Percentiles rank a stretch among this genome's conserved stretches.
These are phyloP conservation scores for Macrosiphum euphorbiae DNA, from an alignment of 2,888 invertebrate genomes.

Conservation along the genomic window DNA sequence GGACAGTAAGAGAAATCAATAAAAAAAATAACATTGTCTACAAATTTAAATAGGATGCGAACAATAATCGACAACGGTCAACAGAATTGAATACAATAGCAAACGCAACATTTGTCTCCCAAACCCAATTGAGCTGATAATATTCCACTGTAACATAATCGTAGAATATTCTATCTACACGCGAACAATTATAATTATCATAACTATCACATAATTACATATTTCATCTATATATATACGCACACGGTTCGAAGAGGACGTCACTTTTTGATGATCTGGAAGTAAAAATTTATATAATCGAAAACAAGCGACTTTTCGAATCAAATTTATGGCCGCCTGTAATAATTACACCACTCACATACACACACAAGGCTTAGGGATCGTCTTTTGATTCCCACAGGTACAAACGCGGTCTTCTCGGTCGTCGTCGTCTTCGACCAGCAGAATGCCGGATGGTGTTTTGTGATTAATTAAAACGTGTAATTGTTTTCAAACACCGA, in stretches of 20 bases:
- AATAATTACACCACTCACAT: slow-evolving; percentile 11
- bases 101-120: too few relatives aligned
- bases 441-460: not conserved
- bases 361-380: not conserved
- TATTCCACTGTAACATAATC: not conserved
- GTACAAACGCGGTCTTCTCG: not conserved
- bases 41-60: too few relatives aligned
- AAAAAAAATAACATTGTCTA: too few relatives aligned
- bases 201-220: not conserved
- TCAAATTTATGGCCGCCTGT: not conserved
- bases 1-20: too few relatives aligned
- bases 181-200: too few relatives aligned
- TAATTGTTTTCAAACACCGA: slow-evolving; percentile 53
- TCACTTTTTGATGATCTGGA: not conserved
- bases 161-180: too few relatives aligned
- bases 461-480: slow-evolving; percentile 45
- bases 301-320: slow-evolving; percentile 16
- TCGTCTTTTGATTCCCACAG: slow-evolving; percentile 25
- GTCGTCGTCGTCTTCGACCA: not conserved
- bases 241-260: not conserved
- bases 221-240: not conserved
- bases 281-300: not conserved
- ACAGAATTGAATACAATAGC: not conserved
- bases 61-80: too few relatives aligned
- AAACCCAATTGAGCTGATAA: not conserved